Conservation (phyloP, 2,888 invertebrate genomes). For the Darwinula stevensoni region DNA sequence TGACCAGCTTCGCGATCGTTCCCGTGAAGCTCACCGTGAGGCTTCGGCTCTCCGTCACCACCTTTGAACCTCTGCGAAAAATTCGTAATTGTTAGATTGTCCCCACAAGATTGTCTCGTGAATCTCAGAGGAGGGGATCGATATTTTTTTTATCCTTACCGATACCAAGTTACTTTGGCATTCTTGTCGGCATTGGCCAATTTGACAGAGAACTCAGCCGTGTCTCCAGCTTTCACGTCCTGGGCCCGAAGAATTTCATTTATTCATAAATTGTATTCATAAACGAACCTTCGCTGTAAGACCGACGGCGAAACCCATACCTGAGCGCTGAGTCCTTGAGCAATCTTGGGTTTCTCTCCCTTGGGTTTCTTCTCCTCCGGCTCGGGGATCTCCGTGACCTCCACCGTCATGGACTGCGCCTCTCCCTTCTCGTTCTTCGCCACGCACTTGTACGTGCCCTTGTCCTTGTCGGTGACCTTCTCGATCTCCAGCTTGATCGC, state of each 20-base stretch:
- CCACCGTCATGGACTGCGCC: conserved; percentile 58
- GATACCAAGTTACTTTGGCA: conserved; percentile 56
- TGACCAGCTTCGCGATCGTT: conserved; percentile 40
- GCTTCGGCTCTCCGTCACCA: conserved; percentile 44
- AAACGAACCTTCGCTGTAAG: neutral
- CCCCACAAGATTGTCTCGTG: neutral
- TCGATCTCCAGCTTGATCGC: conserved; percentile 65
- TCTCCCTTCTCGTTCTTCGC: conserved; percentile 81
- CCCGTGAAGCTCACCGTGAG: conserved; percentile 55
- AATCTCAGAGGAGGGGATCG: neutral
- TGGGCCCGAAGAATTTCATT: too few relatives aligned
- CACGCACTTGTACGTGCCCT: conserved; percentile 61
- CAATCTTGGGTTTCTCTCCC: conserved; percentile 37
- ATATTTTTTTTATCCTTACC: conserved; percentile 21
- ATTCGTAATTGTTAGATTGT: conserved; percentile 5
- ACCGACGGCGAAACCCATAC: conserved; percentile 6
- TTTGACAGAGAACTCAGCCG: conserved; percentile 42
- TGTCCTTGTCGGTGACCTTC: conserved; percentile 44
- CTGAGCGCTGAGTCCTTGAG: conserved; percentile 9
- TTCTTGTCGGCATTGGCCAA: conserved; percentile 44
- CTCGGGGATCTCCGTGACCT: conserved; percentile 50
- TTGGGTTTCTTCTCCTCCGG: conserved; percentile 20
- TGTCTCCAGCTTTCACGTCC: conserved; percentile 33
- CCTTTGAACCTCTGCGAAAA: conserved; percentile 24
- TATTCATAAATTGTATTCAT: neutral